Evolutionary conservation across 2,888 invertebrate genomes (phyloP), one percentile per base, ranked within the genome.

Genomic region (Rhyacophila evoluta): DNA sequence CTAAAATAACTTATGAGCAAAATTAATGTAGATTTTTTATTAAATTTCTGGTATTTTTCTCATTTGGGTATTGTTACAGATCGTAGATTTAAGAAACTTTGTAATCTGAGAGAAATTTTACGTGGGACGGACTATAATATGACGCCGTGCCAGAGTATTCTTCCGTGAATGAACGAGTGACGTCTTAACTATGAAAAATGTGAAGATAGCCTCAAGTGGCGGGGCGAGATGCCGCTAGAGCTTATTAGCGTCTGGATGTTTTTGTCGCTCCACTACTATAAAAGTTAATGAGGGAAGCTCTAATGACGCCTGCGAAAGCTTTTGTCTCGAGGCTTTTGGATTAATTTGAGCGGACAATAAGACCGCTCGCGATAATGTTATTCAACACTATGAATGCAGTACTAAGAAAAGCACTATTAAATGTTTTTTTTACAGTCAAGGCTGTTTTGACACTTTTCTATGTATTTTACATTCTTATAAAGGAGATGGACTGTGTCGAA

Each of bases 211-310:
- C 19, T 55, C 55, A 55, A 55, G 55, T 55, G 25, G 55, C 55
- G 15, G 19, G 5, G 55, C 55, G 19, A 55, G 55, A 55, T 19
- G 55, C 25, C 25, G 55, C 55, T 55, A 19, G 6, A 55, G 55
- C 55, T 55, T 55, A 55, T 55, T 55, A 55, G 25, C 25, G 55
- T 25, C 55, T 55, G 19, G 25, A 55, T 55, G 55, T 55, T 55
- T 41, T 55, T 55, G 55, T 55, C 10, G 19, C 25, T 55, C 10
- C 25, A 55, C 10, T 19, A 12, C 25, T 55, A 55, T 55, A 55
- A 55, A 55, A 55, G 55, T 55, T 55, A 55, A 55, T 55, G 55
- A 55, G 55, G 25, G 19, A 55, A 55, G 55, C 55, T 55, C 25
- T 55, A 55, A 55, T 55, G 55, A 55, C 10, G 55, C 55, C 25